A percentile compares a stretch with the other conserved stretches of the same genome.
Conservation (phyloP, 2,797 vertebrate species). For the Myoxocephalus aenaeus region DNA sequence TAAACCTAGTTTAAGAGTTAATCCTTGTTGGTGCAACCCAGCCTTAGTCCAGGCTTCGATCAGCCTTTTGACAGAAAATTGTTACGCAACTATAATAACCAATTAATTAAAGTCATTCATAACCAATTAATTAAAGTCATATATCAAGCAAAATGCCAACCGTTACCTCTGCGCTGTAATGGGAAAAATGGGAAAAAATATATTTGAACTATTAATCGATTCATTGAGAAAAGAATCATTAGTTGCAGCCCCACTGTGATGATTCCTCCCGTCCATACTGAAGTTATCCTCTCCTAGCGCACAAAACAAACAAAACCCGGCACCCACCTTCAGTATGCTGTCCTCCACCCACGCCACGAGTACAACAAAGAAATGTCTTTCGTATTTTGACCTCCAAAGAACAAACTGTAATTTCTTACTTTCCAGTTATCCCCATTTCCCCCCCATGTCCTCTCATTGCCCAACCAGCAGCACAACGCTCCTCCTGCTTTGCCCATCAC, state of each 20-base stretch:
- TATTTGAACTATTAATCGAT: too few species aligned
- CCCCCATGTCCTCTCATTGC: background rate
- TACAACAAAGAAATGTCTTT: conserved; percentile 22
- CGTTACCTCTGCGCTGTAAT: background rate
- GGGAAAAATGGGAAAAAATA: background rate
- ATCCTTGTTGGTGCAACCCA: too few species aligned
- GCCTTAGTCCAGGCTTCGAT: background rate
- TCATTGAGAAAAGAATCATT: too few species aligned
- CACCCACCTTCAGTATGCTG: conserved; percentile 49
- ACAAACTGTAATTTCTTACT: conserved; percentile 18
- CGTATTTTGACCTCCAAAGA: conserved; percentile 7
- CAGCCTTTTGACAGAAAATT: background rate
- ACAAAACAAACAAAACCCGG: conserved; percentile 27
- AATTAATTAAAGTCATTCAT: background rate
- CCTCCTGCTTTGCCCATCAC: conserved; percentile 5
- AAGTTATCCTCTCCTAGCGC: background rate
- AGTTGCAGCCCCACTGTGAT: background rate
- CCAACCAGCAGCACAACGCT: background rate
- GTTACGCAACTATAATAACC: background rate
- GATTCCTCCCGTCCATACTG: conserved; percentile 11
- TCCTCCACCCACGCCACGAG: conserved; percentile 41
- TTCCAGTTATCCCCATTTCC: conserved; percentile 13
- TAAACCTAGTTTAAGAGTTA: too few species aligned
- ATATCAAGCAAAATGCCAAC: background rate
- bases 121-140: background rate